Percentiles rank a stretch among this genome's conserved stretches.
phyloP scores from a whole-genome alignment of 2,888 invertebrate species.

The Cylindroiulus punctatus region DNA sequence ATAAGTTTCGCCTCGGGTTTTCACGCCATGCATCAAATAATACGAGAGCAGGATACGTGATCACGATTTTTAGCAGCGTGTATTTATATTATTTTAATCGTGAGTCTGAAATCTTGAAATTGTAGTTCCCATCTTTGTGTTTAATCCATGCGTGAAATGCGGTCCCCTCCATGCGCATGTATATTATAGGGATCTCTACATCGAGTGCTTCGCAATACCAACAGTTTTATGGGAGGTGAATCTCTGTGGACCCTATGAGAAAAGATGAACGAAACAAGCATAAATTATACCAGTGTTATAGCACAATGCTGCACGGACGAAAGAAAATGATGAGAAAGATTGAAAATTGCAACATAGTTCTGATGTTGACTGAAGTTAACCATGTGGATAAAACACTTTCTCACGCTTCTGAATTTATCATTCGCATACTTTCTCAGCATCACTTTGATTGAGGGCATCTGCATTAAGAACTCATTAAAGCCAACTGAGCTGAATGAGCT shows the following conservation, averaged over 20 bases:
- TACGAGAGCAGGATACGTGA: constrained; percentile 1
- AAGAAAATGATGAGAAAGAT: not conserved
- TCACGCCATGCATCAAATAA: not conserved
- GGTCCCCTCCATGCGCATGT: not conserved
- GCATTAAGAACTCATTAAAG: not conserved
- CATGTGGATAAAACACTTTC: not conserved
- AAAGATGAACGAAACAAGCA: not conserved
- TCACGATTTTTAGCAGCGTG: not conserved
- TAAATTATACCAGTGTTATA: not conserved
- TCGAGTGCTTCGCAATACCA: not conserved
- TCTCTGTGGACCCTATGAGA: not conserved
- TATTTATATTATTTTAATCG: constrained; percentile 33
- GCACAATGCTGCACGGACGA: not conserved
- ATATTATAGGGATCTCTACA: not conserved
- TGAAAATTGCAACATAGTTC: not conserved
- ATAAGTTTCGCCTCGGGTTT: not conserved
- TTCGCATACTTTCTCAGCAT: not conserved
- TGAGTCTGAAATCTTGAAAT: constrained; percentile 26
- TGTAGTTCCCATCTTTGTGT: constrained; percentile 20
- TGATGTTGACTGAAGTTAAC: constrained; percentile 8
- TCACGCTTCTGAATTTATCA: constrained; percentile 21
- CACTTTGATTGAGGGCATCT: not conserved
- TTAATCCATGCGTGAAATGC: constrained; percentile 23
- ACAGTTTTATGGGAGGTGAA: constrained; percentile 8
- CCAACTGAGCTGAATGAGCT: not conserved